phyloP scores from a whole-genome alignment of 1,140 invertebrate species.

The Drosophila parabipectinata region DNA sequence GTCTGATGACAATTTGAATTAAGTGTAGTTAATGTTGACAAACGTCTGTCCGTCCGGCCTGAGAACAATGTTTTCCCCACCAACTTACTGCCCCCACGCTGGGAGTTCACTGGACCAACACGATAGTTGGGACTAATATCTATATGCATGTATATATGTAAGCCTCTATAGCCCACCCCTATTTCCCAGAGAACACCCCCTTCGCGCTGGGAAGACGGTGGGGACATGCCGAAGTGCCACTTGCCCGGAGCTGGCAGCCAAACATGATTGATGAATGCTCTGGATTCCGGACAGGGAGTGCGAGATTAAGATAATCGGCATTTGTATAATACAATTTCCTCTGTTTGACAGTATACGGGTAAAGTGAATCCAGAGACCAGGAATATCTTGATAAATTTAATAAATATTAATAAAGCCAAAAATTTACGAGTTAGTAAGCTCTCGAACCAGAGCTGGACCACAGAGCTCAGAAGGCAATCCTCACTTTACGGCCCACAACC shows the following conservation, averaged over 20 bases:
- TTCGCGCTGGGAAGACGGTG: conserved; percentile 25
- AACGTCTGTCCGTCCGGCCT: conserved; percentile 46
- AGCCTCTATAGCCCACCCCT: conserved; percentile 18
- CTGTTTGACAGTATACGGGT: conserved; percentile 20
- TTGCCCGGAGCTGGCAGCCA: conserved; percentile 44
- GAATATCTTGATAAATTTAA: conserved; percentile 14
- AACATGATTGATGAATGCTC: conserved; percentile 68
- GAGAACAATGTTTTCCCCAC: conserved; percentile 28
- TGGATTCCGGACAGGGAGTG: conserved; percentile 31
- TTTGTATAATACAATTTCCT: conserved; percentile 68
- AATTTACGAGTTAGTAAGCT: too few relatives aligned
- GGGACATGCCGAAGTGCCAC: conserved; percentile 56
- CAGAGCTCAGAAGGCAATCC: neutral
- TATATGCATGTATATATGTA: neutral
- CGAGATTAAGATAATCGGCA: conserved; percentile 78
- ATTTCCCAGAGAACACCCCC: conserved; percentile 28
- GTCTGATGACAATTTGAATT: conserved; percentile 72
- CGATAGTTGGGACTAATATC: conserved; percentile 9
- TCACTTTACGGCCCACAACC: neutral
- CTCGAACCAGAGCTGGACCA: neutral
- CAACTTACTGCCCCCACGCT: conserved; percentile 13
- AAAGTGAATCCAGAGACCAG: conserved; percentile 22
- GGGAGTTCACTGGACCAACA: conserved; percentile 28
- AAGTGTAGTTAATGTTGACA: conserved; percentile 79
- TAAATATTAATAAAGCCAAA: conserved; percentile 41